Percentiles rank a stretch among this genome's conserved stretches.
These are phyloP conservation scores for Semaprochilodus insignis DNA, from an alignment of 2,797 vertebrate genomes.

Conservation along the genomic window DNA sequence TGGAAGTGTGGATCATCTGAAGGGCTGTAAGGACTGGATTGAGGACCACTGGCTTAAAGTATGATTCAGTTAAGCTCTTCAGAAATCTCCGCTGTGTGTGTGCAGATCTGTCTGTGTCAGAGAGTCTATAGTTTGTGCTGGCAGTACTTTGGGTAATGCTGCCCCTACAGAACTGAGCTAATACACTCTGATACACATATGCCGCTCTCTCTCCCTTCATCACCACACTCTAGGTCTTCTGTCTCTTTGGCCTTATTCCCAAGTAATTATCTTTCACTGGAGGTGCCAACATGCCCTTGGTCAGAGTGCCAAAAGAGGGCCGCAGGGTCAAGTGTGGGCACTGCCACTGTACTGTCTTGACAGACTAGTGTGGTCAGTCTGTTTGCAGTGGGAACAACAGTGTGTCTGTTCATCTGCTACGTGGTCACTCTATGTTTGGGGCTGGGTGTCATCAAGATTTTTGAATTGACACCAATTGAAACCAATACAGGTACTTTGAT, in stretches of 20 bases:
- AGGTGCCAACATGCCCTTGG: constrained; percentile 21
- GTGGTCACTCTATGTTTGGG: too few species aligned
- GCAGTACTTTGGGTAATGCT: background rate
- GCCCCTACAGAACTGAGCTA: background rate
- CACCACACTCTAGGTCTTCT: background rate
- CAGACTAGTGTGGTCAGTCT: too few species aligned
- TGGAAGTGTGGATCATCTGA: background rate
- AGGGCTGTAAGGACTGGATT: background rate
- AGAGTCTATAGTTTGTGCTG: background rate
- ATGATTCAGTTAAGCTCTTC: background rate
- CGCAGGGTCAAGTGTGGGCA: constrained; percentile 13
- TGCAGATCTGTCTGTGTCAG: background rate
- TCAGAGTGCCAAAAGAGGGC: constrained; percentile 22
- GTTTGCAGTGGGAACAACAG: background rate
- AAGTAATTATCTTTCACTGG: constrained; percentile 41
- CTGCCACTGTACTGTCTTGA: background rate
- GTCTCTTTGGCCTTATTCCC: constrained; percentile 41
- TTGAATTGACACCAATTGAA: too few species aligned
- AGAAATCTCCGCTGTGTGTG: background rate
- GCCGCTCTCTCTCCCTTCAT: background rate
- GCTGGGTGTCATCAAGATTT: too few species aligned
- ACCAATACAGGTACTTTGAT: too few species aligned
- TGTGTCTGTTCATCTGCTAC: too few species aligned
- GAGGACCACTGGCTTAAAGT: background rate
- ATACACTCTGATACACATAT: background rate